Base-by-base conservation (phyloP, 1,140 invertebrate genomes). In the Aethina tumida region DNA sequence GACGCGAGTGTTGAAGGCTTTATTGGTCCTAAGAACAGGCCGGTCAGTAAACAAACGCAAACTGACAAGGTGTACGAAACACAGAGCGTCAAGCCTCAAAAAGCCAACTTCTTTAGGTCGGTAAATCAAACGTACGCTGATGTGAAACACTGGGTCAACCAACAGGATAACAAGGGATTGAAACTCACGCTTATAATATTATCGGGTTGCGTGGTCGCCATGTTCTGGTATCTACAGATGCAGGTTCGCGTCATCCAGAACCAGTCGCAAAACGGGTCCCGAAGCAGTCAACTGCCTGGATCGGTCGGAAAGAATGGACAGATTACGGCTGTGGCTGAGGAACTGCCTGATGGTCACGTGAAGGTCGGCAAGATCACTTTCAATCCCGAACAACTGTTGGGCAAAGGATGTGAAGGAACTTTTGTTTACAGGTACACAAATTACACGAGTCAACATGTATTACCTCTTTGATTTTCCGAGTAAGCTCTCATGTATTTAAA, bases 381-480 rank as follows among this genome's bases (percentile, higher is more conserved):
- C 56, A 73, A 91, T 60, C 80, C 86, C 0, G 73, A 77, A 37
- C 69, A 86, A 52, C 75, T 97, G n/a, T 63, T 99, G 9, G 96
- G 96, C 2, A 94, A 94, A 67, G 96, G 96, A 0, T 98, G 95
- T 61, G 91, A 97, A 62, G 96, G 96, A 39, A 99, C 96, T 13
- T 93, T 97, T 69, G 96, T 99, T 4, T 96, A 86, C 59, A 85
- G 73, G 88, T 90, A 64, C n/a, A n/a, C n/a, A n/a, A n/a, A n/a
- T n/a, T n/a, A n/a, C n/a, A n/a, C n/a, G n/a, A n/a, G n/a, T n/a
- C n/a, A n/a, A n/a, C n/a, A n/a, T n/a, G n/a, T n/a, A n/a, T n/a
- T n/a, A n/a, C n/a, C n/a, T n/a, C n/a, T n/a, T n/a, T n/a, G n/a
- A n/a, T n/a, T n/a, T n/a, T n/a, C n/a, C n/a, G n/a, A n/a, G n/a